Percentiles rank a stretch among this genome's conserved stretches.
These are phyloP conservation scores for Moxostoma hubbsi DNA, from an alignment of 2,797 vertebrate genomes.

Conservation along the genomic window DNA sequence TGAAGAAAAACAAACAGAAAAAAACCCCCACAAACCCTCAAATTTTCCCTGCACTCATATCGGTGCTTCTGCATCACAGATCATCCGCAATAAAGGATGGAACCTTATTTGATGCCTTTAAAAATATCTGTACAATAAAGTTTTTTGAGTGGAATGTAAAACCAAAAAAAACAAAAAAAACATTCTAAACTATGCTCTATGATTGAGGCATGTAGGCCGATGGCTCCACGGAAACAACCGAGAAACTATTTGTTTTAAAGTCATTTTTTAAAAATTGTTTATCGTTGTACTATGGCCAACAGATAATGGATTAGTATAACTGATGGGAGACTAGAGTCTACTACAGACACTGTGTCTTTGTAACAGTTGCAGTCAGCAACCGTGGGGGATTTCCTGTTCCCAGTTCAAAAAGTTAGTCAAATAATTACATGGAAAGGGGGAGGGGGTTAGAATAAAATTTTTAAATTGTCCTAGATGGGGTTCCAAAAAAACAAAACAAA, in stretches of 20 bases:
- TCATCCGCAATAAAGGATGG: neutral
- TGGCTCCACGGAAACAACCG: neutral
- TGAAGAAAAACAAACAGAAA: neutral
- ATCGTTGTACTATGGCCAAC: neutral
- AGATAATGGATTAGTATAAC: neutral
- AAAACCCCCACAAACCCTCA: neutral
- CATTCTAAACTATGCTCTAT: neutral
- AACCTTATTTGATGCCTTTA: neutral
- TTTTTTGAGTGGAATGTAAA: slow-evolving; percentile 34
- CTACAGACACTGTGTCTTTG: neutral
- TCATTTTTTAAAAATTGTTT: neutral
- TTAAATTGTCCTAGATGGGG: too few species aligned
- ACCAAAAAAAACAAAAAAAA: neutral
- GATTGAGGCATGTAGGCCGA: neutral
- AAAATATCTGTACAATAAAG: neutral
- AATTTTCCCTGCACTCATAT: neutral
- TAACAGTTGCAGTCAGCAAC: neutral
- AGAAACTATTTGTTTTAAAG: neutral
- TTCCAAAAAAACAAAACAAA: too few species aligned
- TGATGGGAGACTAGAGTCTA: neutral
- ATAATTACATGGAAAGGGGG: neutral
- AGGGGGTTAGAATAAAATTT: neutral
- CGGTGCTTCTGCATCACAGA: neutral
- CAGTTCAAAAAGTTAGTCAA: neutral
- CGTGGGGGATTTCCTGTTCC: slow-evolving; percentile 7